Evolutionary conservation across 1,140 invertebrate species (phyloP), one percentile per base, ranked within the genome.

Genomic region (Lucilia sericata): DNA sequence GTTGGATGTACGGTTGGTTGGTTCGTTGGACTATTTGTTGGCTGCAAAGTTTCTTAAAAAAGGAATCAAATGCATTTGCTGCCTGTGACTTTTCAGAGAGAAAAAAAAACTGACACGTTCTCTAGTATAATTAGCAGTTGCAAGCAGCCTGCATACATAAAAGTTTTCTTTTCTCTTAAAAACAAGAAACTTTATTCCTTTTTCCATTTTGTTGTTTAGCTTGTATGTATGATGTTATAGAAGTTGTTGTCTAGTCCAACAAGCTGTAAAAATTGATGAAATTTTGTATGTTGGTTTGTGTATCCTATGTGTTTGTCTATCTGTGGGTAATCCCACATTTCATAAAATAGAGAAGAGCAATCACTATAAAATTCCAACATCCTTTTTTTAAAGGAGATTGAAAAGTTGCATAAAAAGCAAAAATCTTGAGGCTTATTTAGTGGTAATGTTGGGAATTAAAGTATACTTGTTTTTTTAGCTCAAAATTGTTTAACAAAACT

Each of bases 371-470:
- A 70, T 21, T 70, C 65, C 19, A 70, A 70, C 65, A 70, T 55
- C 51, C 21, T 25, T 70, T 70, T 60, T 70, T 19, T 70, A 21
- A 70, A 70, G 17, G 19, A 70, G 60, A 70, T 70, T 70, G n/a
- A 19, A 70, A 70, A 70, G 21, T 70, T 70, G 9, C 21, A 70
- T 12, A 21, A 25, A 19, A 19, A 70, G 19, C 65, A 70, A 70
- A 70, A 70, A 70, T 70, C 65, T 70, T 70, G 65, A 70, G 65
- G 65, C 65, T 70, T 70, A 70, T 70, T 70, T 70, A 25, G 65
- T 70, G 65, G 65, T 70, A 21, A 70, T 70, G 65, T 70, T 70
- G 8, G 65, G 10, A 70, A 70, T 70, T 70, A 70, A 70, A 25
- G n/a, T 70, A 25, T 70, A 12, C 21, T 70, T 21, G 8, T 70